Percentiles rank a stretch among this genome's conserved stretches.
Evolutionary conservation across 2,113 vertebrate species (phyloP).

Genomic region (Todiramphus saurophagus): DNA sequence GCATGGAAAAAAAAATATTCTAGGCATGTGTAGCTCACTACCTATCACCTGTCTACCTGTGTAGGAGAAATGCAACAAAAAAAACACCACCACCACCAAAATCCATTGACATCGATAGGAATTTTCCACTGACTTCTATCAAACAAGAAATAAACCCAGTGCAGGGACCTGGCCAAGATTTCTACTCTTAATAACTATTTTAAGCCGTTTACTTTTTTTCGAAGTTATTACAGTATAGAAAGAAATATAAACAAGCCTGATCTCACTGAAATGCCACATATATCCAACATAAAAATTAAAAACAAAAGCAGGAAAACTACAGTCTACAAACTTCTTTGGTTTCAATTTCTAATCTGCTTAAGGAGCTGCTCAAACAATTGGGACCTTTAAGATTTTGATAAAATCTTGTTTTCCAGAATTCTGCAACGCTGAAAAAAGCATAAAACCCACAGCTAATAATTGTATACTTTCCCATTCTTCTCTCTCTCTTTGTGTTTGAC

Average conservation of each 20-base stretch:
- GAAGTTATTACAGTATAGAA: background rate
- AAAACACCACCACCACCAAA: background rate
- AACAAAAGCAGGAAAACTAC: background rate
- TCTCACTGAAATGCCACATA: background rate
- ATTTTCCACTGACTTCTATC: conserved; percentile 1
- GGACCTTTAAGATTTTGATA: background rate
- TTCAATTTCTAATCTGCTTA: conserved; percentile 1
- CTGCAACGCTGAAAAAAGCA: background rate
- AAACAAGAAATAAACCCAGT: background rate
- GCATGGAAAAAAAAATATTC: background rate
- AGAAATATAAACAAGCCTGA: background rate
- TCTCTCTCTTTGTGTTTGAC: background rate
- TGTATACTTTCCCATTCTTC: background rate
- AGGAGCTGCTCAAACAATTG: background rate
- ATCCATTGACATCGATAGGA: background rate
- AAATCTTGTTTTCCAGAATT: conserved; percentile 20
- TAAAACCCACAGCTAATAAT: background rate
- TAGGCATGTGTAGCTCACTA: background rate
- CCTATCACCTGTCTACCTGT: conserved; percentile 27
- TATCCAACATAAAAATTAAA: background rate
- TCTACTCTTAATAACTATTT: background rate
- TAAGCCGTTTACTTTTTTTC: background rate
- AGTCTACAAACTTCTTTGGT: background rate
- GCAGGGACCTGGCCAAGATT: background rate
- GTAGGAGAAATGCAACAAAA: conserved; percentile 14